Evolutionary conservation across 1,140 invertebrate genomes (phyloP), one percentile per base, ranked within the genome.

Genomic region (Brachionus calyciflorus): DNA sequence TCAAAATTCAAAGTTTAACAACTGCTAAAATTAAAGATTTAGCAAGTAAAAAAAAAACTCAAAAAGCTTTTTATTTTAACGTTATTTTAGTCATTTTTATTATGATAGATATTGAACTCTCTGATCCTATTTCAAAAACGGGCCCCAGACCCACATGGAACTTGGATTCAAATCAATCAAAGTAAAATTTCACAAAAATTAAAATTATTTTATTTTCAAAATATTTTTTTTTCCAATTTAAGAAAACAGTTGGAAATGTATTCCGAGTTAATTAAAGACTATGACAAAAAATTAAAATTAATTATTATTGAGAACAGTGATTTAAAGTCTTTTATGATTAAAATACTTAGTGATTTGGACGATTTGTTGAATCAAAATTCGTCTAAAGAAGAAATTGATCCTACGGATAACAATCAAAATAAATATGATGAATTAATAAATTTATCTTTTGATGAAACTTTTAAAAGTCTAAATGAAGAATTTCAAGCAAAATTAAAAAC

Each of bases 161-260:
- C 26, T 21, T 65, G 6, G 60, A 63, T 14, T 17, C 28, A 6
- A 40, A 44, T 44, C 33, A 65, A 26, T 65, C 60, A 9, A 65
- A 65, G 60, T 65, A 44, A 65, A 14, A 44, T 26, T 41, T 14
- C 17, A 2, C 12, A 63, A 63, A 19, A 6, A 4, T 21, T 65
- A 4, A 65, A 12, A 9, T 19, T 9, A 10, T 24, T 26, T 0
- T 24, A 65, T 21, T 46, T 14, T 46, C 2, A 14, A 14, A 7
- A 7, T 5, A 46, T 3, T 7, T 46, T 10, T 14, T 24, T 63
- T 40, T 2, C 30, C 6, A 40, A 1, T 44, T 24, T 44, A 14
- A 65, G 60, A 65, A 65, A 65, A 44, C 60, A 65, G 24, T 41
- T 65, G 5, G 60, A 65, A 24, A 44, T 65, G 40, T 65, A 65